phyloP scores from a whole-genome alignment of 2,113 vertebrate genomes.

The Felis chaus region DNA sequence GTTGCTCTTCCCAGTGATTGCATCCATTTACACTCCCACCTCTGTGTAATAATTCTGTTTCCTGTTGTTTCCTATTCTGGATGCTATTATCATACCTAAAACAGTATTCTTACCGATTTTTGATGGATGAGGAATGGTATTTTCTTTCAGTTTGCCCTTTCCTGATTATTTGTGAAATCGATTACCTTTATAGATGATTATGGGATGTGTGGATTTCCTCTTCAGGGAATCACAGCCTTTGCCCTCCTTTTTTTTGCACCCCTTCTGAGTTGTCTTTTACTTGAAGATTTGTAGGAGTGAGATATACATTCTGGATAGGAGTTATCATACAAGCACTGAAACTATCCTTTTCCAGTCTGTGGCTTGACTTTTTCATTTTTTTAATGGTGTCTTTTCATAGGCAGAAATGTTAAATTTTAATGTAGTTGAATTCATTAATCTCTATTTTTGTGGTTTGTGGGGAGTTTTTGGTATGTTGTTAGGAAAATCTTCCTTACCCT shows the following conservation, averaged over 20 bases:
- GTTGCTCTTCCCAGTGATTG: background rate
- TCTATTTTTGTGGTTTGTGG: background rate
- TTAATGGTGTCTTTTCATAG: background rate
- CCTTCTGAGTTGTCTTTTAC: background rate
- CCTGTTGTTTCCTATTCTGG: background rate
- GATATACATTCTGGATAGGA: background rate
- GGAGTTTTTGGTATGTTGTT: background rate
- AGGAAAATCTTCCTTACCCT: background rate
- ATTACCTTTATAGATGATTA: background rate
- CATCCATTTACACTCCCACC: background rate
- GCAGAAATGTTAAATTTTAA: constrained; percentile 18
- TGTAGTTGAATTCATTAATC: background rate
- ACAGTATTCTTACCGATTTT: background rate
- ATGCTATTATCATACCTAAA: background rate
- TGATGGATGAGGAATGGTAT: background rate
- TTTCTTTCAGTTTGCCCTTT: constrained; percentile 26
- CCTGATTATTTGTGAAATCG: background rate
- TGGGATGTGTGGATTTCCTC: background rate
- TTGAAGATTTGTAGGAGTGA: background rate
- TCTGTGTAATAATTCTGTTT: background rate
- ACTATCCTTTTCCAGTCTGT: background rate
- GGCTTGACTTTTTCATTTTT: background rate
- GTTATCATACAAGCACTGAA: background rate
- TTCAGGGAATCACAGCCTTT: background rate
- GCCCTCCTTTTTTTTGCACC: background rate